Conservation (phyloP, 2,888 invertebrate species). For the Stratiomys singularior region DNA sequence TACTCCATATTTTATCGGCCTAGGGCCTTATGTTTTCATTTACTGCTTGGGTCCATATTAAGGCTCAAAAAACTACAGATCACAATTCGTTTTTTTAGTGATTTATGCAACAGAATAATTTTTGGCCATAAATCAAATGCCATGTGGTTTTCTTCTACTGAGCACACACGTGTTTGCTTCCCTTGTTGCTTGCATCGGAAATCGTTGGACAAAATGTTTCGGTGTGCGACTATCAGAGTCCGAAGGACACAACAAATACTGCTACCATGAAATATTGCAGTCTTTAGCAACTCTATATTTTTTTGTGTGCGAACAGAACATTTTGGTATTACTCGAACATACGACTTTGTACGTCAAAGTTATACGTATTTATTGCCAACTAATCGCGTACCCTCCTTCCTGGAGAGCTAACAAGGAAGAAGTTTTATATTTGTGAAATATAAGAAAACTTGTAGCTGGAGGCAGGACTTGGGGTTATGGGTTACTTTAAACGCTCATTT, state of each 20-base stretch:
- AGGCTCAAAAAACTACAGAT: too few species aligned
- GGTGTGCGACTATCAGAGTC: not conserved
- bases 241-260: not conserved
- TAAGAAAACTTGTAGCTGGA: not conserved
- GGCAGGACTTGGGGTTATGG: not conserved
- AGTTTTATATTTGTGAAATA: not conserved
- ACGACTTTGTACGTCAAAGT: not conserved
- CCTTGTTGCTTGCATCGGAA: too few species aligned
- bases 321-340: not conserved
- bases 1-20: too few species aligned
- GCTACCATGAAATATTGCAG: not conserved
- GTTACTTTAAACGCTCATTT: not conserved
- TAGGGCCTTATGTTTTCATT: too few species aligned
- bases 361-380: not conserved
- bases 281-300: not conserved
- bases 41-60: too few species aligned
- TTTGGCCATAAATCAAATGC: constrained; percentile 1
- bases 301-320: not conserved
- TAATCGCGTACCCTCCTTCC: not conserved
- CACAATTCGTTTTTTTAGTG: not conserved
- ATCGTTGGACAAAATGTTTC: too few species aligned
- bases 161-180: too few species aligned
- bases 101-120: not conserved
- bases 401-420: not conserved
- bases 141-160: constrained; percentile 1